These are phyloP conservation scores for Alaudala cheleensis DNA, from an alignment of 2,113 vertebrate genomes.

Conservation along the genomic window DNA sequence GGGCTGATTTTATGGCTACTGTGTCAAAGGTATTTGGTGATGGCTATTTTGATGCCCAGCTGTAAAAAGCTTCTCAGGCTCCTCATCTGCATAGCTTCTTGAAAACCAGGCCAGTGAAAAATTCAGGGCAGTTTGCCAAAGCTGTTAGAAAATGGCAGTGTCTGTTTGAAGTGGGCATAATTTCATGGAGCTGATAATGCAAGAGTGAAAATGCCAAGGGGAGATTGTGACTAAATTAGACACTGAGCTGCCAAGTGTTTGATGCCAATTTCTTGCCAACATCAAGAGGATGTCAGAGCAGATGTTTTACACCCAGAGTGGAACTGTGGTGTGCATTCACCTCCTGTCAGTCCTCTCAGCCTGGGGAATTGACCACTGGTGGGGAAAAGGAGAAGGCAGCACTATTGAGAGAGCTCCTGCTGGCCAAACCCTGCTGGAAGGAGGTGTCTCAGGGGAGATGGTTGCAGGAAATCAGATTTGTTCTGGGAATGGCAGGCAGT, in stretches of 20 bases:
- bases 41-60: neutral
- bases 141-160: neutral
- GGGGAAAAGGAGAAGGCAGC: neutral
- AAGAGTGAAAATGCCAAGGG: neutral
- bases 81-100: neutral
- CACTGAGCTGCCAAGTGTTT: neutral
- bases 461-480: neutral
- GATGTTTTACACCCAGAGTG: neutral
- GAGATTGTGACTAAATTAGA: neutral
- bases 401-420: neutral
- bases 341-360: neutral
- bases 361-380: neutral
- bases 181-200: neutral
- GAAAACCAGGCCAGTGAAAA: neutral
- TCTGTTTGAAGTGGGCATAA: neutral
- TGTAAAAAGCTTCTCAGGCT: neutral
- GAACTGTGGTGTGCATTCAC: neutral
- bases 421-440: neutral
- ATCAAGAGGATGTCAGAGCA: neutral
- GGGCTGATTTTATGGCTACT: neutral
- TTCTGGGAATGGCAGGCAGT: neutral
- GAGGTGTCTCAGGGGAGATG: neutral
- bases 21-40: neutral
- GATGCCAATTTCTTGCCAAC: neutral
- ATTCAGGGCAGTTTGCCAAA: neutral